phyloP scores from a whole-genome alignment of 1,140 invertebrate species.

The Akabosia matsudoensis region DNA sequence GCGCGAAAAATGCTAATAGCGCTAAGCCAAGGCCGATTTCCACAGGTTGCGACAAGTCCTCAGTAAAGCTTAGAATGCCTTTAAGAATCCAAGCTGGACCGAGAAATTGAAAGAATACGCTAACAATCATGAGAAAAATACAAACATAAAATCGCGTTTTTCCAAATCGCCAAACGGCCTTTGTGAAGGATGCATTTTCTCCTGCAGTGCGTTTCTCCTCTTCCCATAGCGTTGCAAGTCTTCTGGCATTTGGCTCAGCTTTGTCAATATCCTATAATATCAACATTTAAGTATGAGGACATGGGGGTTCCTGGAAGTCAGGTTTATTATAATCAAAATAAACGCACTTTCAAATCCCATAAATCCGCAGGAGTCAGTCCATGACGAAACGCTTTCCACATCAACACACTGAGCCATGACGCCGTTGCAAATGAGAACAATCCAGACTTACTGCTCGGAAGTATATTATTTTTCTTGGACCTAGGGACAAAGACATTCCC shows the following conservation, averaged over 20 bases:
- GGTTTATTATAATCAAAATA: too few species aligned
- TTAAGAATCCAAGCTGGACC: constrained; percentile 45
- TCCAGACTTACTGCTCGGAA: constrained; percentile 43
- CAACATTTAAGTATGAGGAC: too few species aligned
- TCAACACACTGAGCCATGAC: constrained; percentile 44
- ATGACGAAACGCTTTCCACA: constrained; percentile 44
- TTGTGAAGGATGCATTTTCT: constrained; percentile 32
- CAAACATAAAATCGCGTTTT: constrained; percentile 45
- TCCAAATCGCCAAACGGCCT: constrained; percentile 45
- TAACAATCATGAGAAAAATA: constrained; percentile 44
- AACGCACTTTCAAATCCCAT: constrained; percentile 41
- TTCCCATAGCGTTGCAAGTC: constrained; percentile 44
- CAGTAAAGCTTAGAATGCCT: constrained; percentile 40
- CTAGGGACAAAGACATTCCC: too few species aligned
- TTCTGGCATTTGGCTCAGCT: constrained; percentile 43
- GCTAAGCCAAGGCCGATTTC: constrained; percentile 40
- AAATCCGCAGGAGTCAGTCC: constrained; percentile 45
- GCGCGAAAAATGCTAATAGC: constrained; percentile 33
- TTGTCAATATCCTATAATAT: constrained; percentile 39
- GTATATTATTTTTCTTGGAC: constrained; percentile 40
- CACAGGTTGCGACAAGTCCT: constrained; percentile 37
- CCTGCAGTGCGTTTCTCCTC: constrained; percentile 32
- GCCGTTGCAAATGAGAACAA: constrained; percentile 42
- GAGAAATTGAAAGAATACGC: constrained; percentile 46
- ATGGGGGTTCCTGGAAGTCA: too few species aligned